Evolutionary conservation across 2,888 invertebrate species (phyloP).

Genomic region (Pyrochroa serraticornis): DNA sequence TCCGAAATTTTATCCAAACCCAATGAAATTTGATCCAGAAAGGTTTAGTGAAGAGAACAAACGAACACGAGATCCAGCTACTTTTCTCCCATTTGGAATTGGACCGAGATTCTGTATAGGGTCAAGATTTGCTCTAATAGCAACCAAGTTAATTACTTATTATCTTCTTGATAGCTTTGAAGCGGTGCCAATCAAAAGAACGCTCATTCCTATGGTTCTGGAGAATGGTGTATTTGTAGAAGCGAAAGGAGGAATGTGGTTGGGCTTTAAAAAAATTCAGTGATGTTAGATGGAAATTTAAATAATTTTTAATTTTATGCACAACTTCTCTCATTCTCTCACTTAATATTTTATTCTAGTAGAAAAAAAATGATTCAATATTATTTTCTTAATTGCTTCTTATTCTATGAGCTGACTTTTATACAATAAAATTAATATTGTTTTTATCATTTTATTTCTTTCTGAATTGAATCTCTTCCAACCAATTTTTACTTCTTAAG

Average conservation of each 20-base stretch:
- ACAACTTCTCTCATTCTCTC: no score
- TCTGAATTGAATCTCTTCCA: no score
- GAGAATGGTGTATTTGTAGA: constrained; percentile 33
- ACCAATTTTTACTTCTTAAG: no score
- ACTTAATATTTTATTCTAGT: no score
- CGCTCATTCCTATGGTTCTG: constrained; percentile 35
- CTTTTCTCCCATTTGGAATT: constrained; percentile 60
- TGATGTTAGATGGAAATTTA: no score
- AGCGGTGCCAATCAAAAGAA: constrained; percentile 37
- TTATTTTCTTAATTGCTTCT: no score
- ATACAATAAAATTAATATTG: no score
- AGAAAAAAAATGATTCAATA: no score
- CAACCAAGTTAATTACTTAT: constrained; percentile 38
- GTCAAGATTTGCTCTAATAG: constrained; percentile 44
- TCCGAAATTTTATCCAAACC: constrained; percentile 53
- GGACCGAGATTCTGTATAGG: constrained; percentile 60
- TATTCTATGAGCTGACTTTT: no score
- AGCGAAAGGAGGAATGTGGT: constrained; percentile 41
- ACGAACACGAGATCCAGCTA: constrained; percentile 56
- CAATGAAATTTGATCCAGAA: constrained; percentile 57
- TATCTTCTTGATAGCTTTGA: constrained; percentile 40
- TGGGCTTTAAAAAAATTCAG: constrained; percentile 31
- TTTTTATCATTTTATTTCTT: no score
- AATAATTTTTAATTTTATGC: no score
- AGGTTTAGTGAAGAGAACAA: constrained; percentile 54